Evolutionary conservation across 1,140 invertebrate genomes (phyloP), one percentile per base, ranked within the genome.

Genomic region (Bradysia coprophila): DNA sequence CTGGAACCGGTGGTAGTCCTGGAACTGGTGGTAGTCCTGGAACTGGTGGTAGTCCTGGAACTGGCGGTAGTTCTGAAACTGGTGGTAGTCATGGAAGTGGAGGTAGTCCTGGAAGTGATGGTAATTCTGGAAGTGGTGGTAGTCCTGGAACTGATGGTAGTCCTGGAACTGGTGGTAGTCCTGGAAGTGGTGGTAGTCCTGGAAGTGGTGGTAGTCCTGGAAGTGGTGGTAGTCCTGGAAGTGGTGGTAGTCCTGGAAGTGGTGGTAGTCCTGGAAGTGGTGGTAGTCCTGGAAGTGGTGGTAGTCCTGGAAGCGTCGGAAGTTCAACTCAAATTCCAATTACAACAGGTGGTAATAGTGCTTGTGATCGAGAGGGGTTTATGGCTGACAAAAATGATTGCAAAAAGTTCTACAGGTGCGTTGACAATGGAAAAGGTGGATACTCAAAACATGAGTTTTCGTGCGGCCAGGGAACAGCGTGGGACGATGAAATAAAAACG

Each of bases 341-440:
- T n/a, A n/a, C n/a, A 5, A 18, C 36, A 22, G 54, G 52, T 20
- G 52, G 46, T 21, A 38, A 38, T 38, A 16, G 18, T 34, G 52
- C 53, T 37, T 61, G 68, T 53, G 47, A 49, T 38, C 44, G 61
- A 46, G 69, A 69, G 51, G 69, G 68, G 28, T 79, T 76, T 51
- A 58, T 71, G 45, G 63, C 65, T 6, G 65, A 77, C 49, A 51
- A 61, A 24, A 62, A 64, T 16, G 64, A 79, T 47, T 81, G 78
- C 48, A 62, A 65, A 40, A 73, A 71, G 50, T 81, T 81, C 51
- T 78, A 76, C 50, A 64, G 76, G 41, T 81, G 76, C 52, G 72
- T 76, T 2, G 65, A 72, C 47, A 66, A 71, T 48, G 69, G 68
- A 20, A 56, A 65, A 42, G 69, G 67, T 5, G 63, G 62, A 32